phyloP scores from a whole-genome alignment of 2,113 vertebrate species.

The Stigmatopora nigra region DNA sequence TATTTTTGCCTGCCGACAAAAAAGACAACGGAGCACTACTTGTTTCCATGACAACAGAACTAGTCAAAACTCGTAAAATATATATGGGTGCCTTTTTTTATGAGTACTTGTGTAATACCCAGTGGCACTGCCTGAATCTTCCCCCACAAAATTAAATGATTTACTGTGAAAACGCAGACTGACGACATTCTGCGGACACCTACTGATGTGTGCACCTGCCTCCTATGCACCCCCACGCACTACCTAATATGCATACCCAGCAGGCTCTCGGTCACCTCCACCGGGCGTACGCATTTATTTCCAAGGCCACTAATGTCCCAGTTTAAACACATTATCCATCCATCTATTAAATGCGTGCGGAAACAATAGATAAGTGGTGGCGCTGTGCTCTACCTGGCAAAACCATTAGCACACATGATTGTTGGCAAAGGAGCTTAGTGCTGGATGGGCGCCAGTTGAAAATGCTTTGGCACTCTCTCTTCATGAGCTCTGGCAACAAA shows the following conservation, averaged over 20 bases:
- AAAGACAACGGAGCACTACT: constrained; percentile 22
- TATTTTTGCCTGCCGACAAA: not conserved
- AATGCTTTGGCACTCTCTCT: constrained; percentile 7
- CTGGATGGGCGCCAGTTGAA: constrained; percentile 19
- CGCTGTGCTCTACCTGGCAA: constrained; percentile 5
- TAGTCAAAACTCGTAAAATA: constrained; percentile 40
- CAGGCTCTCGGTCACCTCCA: constrained; percentile 1
- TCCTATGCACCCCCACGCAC: not conserved
- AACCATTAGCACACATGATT: constrained; percentile 18
- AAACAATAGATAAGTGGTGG: not conserved
- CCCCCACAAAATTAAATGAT: constrained; percentile 35
- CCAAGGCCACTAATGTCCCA: not conserved
- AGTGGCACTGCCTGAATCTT: constrained; percentile 37
- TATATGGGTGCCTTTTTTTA: constrained; percentile 42
- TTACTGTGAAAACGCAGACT: constrained; percentile 29
- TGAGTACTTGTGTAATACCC: constrained; percentile 50
- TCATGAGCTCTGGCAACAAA: constrained; percentile 13
- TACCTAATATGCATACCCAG: constrained; percentile 4
- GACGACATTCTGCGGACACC: constrained; percentile 8
- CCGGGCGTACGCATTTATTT: not conserved
- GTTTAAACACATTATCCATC: constrained; percentile 11
- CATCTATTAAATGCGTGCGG: not conserved
- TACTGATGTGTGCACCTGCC: constrained; percentile 1
- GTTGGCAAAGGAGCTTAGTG: constrained; percentile 13
- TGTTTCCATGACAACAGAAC: constrained; percentile 64